A percentile compares a stretch with the other conserved stretches of the same genome.
Conservation (phyloP, 1,140 invertebrate species). For the Campoletis sonorensis region DNA sequence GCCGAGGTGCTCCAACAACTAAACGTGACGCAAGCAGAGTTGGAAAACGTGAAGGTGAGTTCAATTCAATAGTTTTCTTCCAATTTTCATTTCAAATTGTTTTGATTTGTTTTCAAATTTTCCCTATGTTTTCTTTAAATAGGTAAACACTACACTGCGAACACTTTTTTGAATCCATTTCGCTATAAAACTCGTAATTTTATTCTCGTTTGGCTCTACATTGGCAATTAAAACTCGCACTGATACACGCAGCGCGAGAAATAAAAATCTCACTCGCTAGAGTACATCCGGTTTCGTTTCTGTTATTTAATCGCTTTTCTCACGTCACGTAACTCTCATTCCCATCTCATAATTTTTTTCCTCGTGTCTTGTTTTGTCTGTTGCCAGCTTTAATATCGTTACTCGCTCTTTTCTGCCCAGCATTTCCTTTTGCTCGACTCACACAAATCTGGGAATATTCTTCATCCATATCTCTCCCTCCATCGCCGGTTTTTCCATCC, state of each 20-base stretch:
- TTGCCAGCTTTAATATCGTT: slow-evolving; percentile 29
- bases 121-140: slow-evolving; percentile 1
- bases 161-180: background rate
- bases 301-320: slow-evolving; percentile 52
- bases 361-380: slow-evolving; percentile 17
- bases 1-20: slow-evolving; percentile 87
- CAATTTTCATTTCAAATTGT: background rate
- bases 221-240: slow-evolving; percentile 6
- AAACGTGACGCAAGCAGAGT: slow-evolving; percentile 87
- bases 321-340: slow-evolving; percentile 20
- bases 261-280: slow-evolving; percentile 11
- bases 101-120: background rate
- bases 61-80: background rate
- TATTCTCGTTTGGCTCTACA: slow-evolving; percentile 2
- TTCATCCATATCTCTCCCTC: slow-evolving; percentile 12
- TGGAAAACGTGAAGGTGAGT: slow-evolving; percentile 90
- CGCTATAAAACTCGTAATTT: background rate
- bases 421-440: slow-evolving; percentile 34
- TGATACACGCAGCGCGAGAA: slow-evolving; percentile 13
- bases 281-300: slow-evolving; percentile 49
- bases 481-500: slow-evolving; percentile 28
- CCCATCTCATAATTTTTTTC: slow-evolving; percentile 16
- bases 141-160: background rate
- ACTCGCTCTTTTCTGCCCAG: background rate
- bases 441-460: slow-evolving; percentile 18